Percentiles rank a stretch among this genome's conserved stretches.
These are phyloP conservation scores for Pteruthius melanotis DNA, from an alignment of 2,113 vertebrate species.

Conservation along the genomic window DNA sequence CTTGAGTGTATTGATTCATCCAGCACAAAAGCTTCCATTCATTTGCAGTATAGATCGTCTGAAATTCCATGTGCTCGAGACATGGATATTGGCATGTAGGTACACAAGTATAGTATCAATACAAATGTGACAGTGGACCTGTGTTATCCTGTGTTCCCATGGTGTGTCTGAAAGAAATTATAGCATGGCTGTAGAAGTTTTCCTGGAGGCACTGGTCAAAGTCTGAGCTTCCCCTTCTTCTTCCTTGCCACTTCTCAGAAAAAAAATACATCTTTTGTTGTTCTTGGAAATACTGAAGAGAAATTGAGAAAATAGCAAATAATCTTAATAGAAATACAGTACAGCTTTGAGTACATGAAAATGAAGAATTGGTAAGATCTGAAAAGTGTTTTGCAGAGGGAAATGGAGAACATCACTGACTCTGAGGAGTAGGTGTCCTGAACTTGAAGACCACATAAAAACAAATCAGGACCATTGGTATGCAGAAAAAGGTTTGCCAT, in stretches of 20 bases:
- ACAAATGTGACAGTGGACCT: not conserved
- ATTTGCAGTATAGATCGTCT: slow-evolving; percentile 20
- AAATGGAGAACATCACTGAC: not conserved
- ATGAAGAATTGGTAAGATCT: not conserved
- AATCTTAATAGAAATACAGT: not conserved
- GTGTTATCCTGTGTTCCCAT: not conserved
- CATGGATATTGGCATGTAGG: not conserved
- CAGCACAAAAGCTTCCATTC: slow-evolving; percentile 15
- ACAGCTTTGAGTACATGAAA: not conserved
- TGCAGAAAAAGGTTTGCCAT: not conserved
- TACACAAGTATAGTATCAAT: slow-evolving; percentile 3
- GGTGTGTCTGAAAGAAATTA: not conserved
- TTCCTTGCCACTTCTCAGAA: not conserved
- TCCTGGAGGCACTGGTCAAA: not conserved
- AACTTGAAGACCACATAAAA: not conserved
- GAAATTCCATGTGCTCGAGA: slow-evolving; percentile 18
- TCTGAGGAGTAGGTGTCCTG: not conserved
- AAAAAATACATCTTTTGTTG: not conserved
- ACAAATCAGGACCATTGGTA: not conserved
- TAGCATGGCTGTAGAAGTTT: not conserved
- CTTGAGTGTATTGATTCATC: slow-evolving; percentile 31
- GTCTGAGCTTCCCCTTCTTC: not conserved
- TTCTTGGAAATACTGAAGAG: not conserved
- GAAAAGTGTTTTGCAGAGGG: not conserved
- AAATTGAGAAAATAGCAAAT: not conserved